Evolutionary conservation across 2,113 vertebrate genomes (phyloP).

Genomic region (Scytalopus superciliaris): DNA sequence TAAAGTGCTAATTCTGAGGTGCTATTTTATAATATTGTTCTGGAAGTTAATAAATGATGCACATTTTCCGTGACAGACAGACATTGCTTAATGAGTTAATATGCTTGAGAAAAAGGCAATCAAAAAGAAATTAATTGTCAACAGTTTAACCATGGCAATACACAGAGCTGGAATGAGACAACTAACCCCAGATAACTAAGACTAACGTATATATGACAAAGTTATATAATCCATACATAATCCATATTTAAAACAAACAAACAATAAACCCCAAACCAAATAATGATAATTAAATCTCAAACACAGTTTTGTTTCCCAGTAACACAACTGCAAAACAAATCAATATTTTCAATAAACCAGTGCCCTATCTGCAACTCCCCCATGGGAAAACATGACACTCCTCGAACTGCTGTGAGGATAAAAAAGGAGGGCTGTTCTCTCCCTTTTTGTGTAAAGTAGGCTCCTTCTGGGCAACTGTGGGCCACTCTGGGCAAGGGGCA

Average conservation of each 20-base stretch:
- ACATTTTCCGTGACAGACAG: slow-evolving; percentile 18
- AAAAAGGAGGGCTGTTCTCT: neutral
- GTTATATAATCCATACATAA: neutral
- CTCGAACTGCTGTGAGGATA: neutral
- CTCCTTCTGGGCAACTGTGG: neutral
- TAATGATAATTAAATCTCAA: slow-evolving; percentile 10
- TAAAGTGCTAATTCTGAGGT: slow-evolving; percentile 60
- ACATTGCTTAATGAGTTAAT: slow-evolving; percentile 40
- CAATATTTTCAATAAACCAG: slow-evolving; percentile 40
- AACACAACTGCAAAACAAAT: slow-evolving; percentile 35
- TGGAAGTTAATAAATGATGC: slow-evolving; percentile 32
- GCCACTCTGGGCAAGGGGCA: neutral
- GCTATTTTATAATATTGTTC: neutral
- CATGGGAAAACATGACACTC: neutral
- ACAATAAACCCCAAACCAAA: slow-evolving; percentile 22
- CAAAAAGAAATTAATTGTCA: slow-evolving; percentile 5
- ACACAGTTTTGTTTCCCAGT: slow-evolving; percentile 39
- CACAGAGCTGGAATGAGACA: slow-evolving; percentile 5
- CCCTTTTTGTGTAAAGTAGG: neutral
- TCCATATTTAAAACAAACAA: neutral
- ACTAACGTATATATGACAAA: slow-evolving; percentile 18
- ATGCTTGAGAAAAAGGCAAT: slow-evolving; percentile 38
- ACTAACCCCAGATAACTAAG: slow-evolving; percentile 41
- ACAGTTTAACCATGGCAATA: slow-evolving; percentile 16
- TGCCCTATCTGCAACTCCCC: neutral